Conservation (phyloP, 2,888 invertebrate species). For the Lissocephala sabroskyi region DNA sequence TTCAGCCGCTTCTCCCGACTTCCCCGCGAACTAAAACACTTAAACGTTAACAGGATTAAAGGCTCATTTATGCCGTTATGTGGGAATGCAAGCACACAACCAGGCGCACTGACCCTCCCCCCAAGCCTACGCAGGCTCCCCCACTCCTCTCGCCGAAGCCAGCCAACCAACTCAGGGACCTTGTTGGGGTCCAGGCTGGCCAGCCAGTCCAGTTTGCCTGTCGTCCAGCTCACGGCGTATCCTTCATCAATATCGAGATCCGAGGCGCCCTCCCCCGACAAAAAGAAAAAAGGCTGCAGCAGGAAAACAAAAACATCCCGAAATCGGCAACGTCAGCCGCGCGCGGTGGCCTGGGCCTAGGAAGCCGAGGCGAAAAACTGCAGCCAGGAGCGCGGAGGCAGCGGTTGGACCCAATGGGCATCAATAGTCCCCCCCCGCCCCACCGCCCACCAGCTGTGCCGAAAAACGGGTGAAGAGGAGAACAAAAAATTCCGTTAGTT, state of each 20-base stretch:
- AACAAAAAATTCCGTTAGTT: conserved; percentile 35
- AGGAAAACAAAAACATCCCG: conserved; percentile 3
- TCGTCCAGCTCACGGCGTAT: no score
- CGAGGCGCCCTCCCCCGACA: no score
- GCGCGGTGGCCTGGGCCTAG: background rate
- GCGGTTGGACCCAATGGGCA: conserved; percentile 34
- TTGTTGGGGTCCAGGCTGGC: no score
- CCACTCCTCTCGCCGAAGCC: no score
- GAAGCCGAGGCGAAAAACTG: background rate
- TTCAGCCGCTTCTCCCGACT: no score
- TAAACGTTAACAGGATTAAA: conserved; percentile 57
- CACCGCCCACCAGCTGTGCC: conserved; percentile 18
- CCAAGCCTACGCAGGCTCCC: conserved; percentile 48
- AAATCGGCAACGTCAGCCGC: background rate
- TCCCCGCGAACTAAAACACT: no score
- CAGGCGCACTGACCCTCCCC: conserved; percentile 25
- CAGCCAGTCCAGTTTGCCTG: no score
- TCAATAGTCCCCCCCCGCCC: conserved; percentile 70
- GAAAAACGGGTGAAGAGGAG: no score
- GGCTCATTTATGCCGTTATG: conserved; percentile 61
- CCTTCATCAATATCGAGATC: no score
- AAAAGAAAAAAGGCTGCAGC: background rate
- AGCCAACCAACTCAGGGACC: background rate
- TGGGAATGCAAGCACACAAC: conserved; percentile 19
- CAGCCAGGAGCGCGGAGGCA: no score